These are phyloP conservation scores for Caenorhabditis sp. DNA, from an alignment of 2,888 invertebrate genomes.

Conservation along the genomic window DNA sequence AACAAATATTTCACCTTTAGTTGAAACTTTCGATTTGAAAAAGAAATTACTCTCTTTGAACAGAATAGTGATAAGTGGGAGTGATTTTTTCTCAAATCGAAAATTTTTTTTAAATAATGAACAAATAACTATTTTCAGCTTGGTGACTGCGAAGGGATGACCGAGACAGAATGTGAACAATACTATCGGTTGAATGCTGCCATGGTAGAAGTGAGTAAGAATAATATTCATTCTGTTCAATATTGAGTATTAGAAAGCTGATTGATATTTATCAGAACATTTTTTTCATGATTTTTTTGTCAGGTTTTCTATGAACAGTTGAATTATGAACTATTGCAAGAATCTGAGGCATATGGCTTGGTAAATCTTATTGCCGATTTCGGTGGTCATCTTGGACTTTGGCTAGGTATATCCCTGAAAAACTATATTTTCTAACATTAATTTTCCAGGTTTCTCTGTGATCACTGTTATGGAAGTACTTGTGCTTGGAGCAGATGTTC, in stretches of 20 bases:
- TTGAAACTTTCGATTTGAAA: background rate
- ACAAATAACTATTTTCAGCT: slow-evolving; percentile 54
- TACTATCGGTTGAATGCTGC: slow-evolving; percentile 59
- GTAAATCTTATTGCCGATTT: slow-evolving; percentile 62
- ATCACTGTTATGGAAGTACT: slow-evolving; percentile 68
- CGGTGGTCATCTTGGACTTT: slow-evolving; percentile 60
- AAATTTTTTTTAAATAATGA: too few relatives aligned
- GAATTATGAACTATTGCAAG: slow-evolving; percentile 58
- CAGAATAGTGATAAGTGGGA: too few relatives aligned
- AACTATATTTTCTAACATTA: background rate
- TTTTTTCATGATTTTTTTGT: background rate
- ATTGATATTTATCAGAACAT: background rate
- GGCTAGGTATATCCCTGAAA: slow-evolving; percentile 46
- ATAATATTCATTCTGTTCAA: background rate
- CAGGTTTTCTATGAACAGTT: slow-evolving; percentile 61
- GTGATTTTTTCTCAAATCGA: too few relatives aligned
- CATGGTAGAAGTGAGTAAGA: slow-evolving; percentile 50
- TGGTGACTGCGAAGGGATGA: slow-evolving; percentile 62
- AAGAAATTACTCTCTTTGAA: too few relatives aligned
- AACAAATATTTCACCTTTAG: slow-evolving; percentile 18
- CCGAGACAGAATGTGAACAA: slow-evolving; percentile 55
- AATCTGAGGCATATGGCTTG: slow-evolving; percentile 56
- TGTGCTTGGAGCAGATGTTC: slow-evolving; percentile 53
- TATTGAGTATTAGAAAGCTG: slow-evolving; percentile 18
- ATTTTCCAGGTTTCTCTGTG: slow-evolving; percentile 55